phyloP scores from a whole-genome alignment of 2,797 vertebrate genomes.

The Cossypha caffra region DNA sequence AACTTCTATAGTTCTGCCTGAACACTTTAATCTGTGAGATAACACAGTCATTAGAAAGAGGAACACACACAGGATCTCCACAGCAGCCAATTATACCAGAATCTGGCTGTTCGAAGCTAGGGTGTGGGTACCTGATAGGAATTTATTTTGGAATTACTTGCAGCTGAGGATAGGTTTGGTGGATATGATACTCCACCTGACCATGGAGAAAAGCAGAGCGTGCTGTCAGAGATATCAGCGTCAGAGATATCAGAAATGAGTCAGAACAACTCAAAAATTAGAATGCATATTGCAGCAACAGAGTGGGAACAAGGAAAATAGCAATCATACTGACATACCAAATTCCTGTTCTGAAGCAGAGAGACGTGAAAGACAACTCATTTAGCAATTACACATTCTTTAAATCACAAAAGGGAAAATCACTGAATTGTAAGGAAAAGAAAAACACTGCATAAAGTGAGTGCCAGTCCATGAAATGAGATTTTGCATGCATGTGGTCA shows the following conservation, averaged over 20 bases:
- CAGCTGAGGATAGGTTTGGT: neutral
- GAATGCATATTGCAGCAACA: neutral
- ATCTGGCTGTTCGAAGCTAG: neutral
- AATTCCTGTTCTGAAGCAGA: neutral
- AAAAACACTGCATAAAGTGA: neutral
- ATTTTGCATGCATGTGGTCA: neutral
- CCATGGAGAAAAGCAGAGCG: neutral
- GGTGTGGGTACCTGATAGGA: neutral
- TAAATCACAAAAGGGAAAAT: neutral
- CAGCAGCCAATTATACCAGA: neutral
- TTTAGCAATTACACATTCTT: conserved; percentile 11
- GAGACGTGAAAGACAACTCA: neutral
- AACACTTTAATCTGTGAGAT: neutral
- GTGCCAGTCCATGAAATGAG: neutral
- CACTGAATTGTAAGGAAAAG: neutral
- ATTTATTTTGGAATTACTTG: neutral
- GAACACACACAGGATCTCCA: neutral
- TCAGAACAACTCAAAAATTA: neutral
- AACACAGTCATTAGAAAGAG: neutral
- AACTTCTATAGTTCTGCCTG: neutral
- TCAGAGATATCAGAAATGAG: neutral
- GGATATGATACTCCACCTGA: neutral
- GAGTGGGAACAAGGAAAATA: neutral
- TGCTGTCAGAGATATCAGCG: neutral
- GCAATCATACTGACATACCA: neutral